phyloP scores from a whole-genome alignment of 2,888 invertebrate species.

The Eupithecia centaureata region DNA sequence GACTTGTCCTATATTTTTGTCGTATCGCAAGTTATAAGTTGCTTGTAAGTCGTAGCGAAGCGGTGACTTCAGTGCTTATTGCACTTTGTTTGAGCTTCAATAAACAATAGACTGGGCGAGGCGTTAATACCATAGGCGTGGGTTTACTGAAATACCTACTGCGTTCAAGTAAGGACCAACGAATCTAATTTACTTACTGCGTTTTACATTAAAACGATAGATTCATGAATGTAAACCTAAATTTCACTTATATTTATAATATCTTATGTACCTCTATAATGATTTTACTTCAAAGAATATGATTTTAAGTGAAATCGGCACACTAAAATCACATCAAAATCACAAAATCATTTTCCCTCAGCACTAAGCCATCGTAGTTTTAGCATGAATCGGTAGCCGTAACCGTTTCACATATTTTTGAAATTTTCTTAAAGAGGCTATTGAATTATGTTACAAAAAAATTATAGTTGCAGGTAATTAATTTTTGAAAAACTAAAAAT shows the following conservation, averaged over 20 bases:
- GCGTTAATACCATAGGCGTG: not conserved
- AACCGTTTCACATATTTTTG: too few relatives aligned
- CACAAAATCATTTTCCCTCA: not conserved
- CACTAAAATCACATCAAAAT: too few relatives aligned
- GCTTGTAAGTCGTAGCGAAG: conserved; percentile 16
- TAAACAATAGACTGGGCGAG: conserved; percentile 21
- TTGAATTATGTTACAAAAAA: too few relatives aligned
- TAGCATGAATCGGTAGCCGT: not conserved
- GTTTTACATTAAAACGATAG: not conserved
- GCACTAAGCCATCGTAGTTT: not conserved
- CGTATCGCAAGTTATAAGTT: not conserved
- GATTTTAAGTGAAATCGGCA: too few relatives aligned
- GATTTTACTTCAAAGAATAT: too few relatives aligned
- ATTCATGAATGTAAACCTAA: too few relatives aligned
- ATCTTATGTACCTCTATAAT: too few relatives aligned
- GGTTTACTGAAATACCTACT: not conserved
- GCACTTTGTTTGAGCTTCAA: conserved; percentile 34
- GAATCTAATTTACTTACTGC: not conserved
- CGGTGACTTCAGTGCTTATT: conserved; percentile 34
- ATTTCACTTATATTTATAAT: too few relatives aligned
- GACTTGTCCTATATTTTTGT: conserved; percentile 3
- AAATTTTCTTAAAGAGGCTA: too few relatives aligned
- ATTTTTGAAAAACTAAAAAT: too few relatives aligned
- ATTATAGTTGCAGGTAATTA: too few relatives aligned
- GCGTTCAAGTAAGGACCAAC: not conserved